Evolutionary conservation across 2,113 vertebrate genomes (phyloP).

Genomic region (Leucosticte australis): DNA sequence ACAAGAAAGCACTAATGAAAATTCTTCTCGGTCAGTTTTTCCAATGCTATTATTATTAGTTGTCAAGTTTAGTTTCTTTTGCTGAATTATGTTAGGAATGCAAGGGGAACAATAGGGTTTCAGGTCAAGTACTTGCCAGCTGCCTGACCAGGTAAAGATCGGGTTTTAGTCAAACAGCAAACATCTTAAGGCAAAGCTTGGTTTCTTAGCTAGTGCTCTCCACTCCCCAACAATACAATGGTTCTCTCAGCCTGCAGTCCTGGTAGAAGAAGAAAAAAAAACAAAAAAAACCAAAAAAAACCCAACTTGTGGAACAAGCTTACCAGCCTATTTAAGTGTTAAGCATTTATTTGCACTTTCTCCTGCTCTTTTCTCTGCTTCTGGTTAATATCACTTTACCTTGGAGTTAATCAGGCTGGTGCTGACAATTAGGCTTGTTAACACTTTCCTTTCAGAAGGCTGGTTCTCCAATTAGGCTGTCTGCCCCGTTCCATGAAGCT

Average conservation of each 20-base stretch:
- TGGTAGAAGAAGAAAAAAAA: not conserved
- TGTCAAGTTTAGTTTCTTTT: not conserved
- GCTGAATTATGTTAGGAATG: not conserved
- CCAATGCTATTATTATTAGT: not conserved
- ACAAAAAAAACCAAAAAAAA: not conserved
- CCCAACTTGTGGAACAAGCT: not conserved
- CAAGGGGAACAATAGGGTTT: not conserved
- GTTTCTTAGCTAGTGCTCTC: not conserved
- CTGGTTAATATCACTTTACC: not conserved
- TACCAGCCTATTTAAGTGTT: not conserved
- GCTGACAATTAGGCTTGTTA: conserved; percentile 34
- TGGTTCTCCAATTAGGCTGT: not conserved
- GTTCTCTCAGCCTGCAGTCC: not conserved
- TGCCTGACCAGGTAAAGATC: not conserved
- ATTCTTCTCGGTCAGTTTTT: not conserved
- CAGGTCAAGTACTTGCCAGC: conserved; percentile 24
- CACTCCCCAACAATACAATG: not conserved
- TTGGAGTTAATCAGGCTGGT: not conserved
- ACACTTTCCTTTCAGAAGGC: not conserved
- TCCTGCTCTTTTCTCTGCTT: not conserved
- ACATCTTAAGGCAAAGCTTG: not conserved
- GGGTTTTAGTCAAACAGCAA: not conserved
- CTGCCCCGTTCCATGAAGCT: not conserved
- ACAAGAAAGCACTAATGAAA: not conserved
- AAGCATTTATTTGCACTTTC: not conserved